Percentiles rank a stretch among this genome's conserved stretches.
phyloP scores from a whole-genome alignment of 2,113 vertebrate genomes.

The Nymphicus hollandicus region DNA sequence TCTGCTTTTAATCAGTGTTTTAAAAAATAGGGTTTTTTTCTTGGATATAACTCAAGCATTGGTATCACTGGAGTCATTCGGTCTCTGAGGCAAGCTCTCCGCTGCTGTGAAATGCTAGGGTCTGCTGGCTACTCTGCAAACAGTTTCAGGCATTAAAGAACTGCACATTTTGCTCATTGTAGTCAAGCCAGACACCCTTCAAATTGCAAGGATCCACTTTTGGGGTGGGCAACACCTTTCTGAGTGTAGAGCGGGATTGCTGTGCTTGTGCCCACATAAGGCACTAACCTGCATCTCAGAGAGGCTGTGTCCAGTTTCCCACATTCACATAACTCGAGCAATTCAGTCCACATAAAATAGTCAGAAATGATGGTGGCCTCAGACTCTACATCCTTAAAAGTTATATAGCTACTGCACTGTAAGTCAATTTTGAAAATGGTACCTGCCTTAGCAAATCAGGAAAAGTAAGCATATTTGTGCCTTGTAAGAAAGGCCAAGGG shows the following conservation, averaged over 20 bases:
- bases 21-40: neutral
- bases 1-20: neutral
- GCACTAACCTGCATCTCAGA: neutral
- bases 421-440: neutral
- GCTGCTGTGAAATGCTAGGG: neutral
- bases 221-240: fast-evolving
- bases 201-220: neutral
- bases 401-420: neutral
- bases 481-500: neutral
- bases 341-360: neutral
- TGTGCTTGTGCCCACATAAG: neutral
- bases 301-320: neutral
- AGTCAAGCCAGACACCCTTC: neutral
- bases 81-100: neutral
- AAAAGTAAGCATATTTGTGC: neutral
- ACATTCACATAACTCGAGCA: neutral
- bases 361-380: neutral
- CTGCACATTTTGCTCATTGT: neutral
- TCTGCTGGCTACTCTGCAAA: neutral
- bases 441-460: neutral
- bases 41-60: neutral
- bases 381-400: neutral
- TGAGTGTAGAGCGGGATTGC: neutral
- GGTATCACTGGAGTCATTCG: neutral
- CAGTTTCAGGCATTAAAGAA: neutral